These are phyloP conservation scores for Odontomyia ornata DNA, from an alignment of 2,888 invertebrate genomes.

Conservation along the genomic window DNA sequence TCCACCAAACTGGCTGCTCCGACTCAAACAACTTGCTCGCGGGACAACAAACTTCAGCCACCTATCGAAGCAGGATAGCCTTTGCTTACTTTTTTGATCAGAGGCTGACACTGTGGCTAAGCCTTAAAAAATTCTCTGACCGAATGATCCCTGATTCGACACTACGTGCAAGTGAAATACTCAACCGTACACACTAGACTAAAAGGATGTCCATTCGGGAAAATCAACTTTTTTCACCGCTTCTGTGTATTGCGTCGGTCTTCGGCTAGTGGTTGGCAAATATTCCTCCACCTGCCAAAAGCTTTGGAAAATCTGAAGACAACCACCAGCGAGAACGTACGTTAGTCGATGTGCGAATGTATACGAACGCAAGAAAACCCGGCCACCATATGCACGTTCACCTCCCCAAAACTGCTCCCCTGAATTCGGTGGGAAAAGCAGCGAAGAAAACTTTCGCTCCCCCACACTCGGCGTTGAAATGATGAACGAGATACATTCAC, in stretches of 20 bases:
- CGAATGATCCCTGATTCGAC: neutral
- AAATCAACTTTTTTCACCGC: neutral
- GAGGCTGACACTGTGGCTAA: too few species aligned
- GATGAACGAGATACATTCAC: too few species aligned
- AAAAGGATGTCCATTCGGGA: conserved; percentile 34
- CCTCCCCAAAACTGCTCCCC: too few species aligned
- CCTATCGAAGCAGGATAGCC: too few species aligned
- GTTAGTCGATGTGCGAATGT: neutral
- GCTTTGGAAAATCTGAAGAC: neutral
- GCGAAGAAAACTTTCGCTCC: too few species aligned
- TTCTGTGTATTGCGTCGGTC: conserved; percentile 1
- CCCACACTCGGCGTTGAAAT: too few species aligned
- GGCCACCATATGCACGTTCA: neutral
- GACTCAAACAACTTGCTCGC: too few species aligned
- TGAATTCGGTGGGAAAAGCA: too few species aligned
- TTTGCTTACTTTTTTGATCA: too few species aligned
- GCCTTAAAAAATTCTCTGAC: neutral
- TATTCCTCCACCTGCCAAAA: conserved; percentile 1
- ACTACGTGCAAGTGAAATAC: conserved; percentile 39
- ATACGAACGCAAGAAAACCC: neutral
- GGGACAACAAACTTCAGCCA: too few species aligned
- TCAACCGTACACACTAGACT: conserved; percentile 42
- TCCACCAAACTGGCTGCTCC: too few species aligned
- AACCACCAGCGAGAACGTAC: neutral
- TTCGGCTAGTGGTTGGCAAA: conserved; percentile 3